Base-by-base conservation (phyloP, 2,797 vertebrate species). In the Anolis apletophallus region DNA sequence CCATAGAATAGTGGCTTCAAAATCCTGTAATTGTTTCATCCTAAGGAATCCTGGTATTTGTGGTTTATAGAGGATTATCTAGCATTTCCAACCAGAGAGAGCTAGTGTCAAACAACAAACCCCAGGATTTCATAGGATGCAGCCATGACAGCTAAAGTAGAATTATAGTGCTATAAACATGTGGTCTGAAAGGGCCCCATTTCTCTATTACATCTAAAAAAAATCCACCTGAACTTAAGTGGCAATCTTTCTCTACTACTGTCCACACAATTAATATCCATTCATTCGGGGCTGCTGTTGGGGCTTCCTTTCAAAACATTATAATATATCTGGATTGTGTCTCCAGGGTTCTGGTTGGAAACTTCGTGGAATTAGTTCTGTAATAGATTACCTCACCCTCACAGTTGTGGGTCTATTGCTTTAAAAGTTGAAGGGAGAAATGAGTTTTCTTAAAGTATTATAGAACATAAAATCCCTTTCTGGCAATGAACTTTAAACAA, bases 251-350 rank as follows among this genome's bases (percentile, higher is more conserved):
- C 46, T 81, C n/a, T 57, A 16, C 74, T 88, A 87, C 90, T 83
- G 34, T 57, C 74, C 76, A 91, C 26, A 52, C 61, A 81, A 52
- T 82, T 87, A 67, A 79, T 91, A 80, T n/a, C 84, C 68, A 34
- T 87, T 89, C 91, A 21, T 52, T 55, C 64, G 17, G 40, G 19
- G 19, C 13, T 69, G 16, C 46, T 67, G 36, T 40, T 29, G 19
- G 29, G 7, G 46, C 46, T 46, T 11, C 21, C 1, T 87, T 64
- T 29, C 73, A 73, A 89, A 92, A 93, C 72, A 73, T 77, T 93
- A 90, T 85, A 89, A 94, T 90, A 92, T 92, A 93, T 94, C 88
- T 92, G 86, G 92, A 89, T 79, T 67, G 88, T 84, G 81, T 26
- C 0, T 80, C 91, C 85, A 90, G 69, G 67, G 88, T 92, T 94